A percentile compares a stretch with the other conserved stretches of the same genome.
Evolutionary conservation across 2,888 invertebrate species (phyloP).

Genomic region (Pachycephus smyrnensis): DNA sequence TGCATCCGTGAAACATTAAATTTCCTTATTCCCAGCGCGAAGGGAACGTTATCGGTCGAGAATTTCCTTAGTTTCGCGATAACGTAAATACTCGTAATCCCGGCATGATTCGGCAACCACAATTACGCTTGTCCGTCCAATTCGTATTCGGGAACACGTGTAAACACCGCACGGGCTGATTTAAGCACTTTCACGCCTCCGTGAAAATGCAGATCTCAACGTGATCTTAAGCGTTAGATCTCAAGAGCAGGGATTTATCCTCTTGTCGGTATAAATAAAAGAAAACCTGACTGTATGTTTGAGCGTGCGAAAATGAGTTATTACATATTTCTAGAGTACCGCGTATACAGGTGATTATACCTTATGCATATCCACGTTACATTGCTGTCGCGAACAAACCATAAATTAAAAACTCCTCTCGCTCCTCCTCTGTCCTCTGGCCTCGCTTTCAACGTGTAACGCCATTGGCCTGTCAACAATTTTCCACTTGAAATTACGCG

Average conservation of each 20-base stretch:
- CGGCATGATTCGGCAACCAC: not conserved
- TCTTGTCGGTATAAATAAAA: not conserved
- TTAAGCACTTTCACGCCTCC: not conserved
- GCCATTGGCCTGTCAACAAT: not conserved
- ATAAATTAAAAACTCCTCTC: not conserved
- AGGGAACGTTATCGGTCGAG: not conserved
- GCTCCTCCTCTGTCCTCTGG: not conserved
- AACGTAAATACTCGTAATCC: not conserved
- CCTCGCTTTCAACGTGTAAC: not conserved
- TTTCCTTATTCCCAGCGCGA: not conserved
- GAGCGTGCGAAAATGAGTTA: not conserved
- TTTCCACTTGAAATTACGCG: not conserved
- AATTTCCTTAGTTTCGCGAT: not conserved
- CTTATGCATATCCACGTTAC: not conserved
- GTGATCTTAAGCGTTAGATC: not conserved
- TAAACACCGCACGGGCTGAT: not conserved
- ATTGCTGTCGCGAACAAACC: not conserved
- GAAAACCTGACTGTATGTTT: not conserved
- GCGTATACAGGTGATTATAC: not conserved
- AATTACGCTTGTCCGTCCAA: not conserved
- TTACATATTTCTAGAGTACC: not conserved
- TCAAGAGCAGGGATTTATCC: not conserved
- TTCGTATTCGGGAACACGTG: not conserved
- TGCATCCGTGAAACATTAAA: not conserved
- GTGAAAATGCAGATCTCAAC: not conserved